Percentiles rank a stretch among this genome's conserved stretches.
Conservation (phyloP, 2,888 invertebrate species). For the Rambutsinella grinnellia region DNA sequence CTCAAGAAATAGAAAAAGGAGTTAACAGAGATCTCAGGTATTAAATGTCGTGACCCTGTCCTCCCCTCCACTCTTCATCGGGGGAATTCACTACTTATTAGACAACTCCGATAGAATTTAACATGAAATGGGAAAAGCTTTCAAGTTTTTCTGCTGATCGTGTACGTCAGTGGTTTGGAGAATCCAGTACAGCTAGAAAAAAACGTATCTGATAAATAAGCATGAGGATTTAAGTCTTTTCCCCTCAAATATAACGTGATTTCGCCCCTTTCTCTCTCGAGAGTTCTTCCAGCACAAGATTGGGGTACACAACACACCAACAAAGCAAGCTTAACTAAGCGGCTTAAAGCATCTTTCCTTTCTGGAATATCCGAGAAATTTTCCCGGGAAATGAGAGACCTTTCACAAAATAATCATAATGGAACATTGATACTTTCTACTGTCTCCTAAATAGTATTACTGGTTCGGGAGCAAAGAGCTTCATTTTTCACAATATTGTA, state of each 20-base stretch:
- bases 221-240: slow-evolving; percentile 40
- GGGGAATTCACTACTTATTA: too few species aligned
- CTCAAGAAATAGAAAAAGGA: too few species aligned
- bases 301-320: slow-evolving; percentile 8
- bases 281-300: neutral
- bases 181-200: too few species aligned
- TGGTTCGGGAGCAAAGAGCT: neutral
- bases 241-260: slow-evolving; percentile 44
- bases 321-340: slow-evolving; percentile 29
- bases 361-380: too few species aligned
- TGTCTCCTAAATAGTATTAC: neutral
- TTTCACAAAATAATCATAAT: neutral
- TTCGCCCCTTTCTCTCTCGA: slow-evolving; percentile 9
- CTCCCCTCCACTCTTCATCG: too few species aligned
- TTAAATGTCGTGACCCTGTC: too few species aligned
- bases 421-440: neutral
- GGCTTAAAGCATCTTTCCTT: slow-evolving; percentile 37
- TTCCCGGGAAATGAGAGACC: too few species aligned
- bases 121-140: too few species aligned
- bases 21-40: too few species aligned
- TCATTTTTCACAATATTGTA: neutral
- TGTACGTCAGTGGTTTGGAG: too few species aligned
- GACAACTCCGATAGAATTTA: too few species aligned
- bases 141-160: too few species aligned
- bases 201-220: slow-evolving; percentile 47